Percentiles rank a stretch among this genome's conserved stretches.
phyloP scores from a whole-genome alignment of 2,113 vertebrate genomes.

The Noturus placidus region DNA sequence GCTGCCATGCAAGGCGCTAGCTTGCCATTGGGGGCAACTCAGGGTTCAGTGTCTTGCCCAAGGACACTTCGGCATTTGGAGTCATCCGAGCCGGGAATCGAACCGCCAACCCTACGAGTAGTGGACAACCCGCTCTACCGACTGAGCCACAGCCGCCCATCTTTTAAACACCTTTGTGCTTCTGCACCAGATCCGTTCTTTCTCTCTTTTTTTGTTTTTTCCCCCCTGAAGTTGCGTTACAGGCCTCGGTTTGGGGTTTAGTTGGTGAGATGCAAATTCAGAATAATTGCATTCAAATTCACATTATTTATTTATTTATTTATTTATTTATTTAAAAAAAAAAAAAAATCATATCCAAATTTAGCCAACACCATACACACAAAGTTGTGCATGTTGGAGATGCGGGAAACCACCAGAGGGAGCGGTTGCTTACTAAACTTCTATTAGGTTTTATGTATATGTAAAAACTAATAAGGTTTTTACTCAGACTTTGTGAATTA shows the following conservation, averaged over 20 bases:
- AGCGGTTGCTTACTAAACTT: not conserved
- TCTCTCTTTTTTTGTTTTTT: not conserved
- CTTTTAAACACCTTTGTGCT: too few relatives aligned
- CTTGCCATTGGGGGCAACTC: too few relatives aligned
- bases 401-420: not conserved
- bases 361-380: not conserved
- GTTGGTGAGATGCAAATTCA: not conserved
- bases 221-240: not conserved
- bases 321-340: too few relatives aligned
- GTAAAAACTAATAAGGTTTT: not conserved
- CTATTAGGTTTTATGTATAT: not conserved
- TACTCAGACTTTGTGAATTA: not conserved
- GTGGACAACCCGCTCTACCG: too few relatives aligned
- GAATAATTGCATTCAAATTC: not conserved
- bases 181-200: not conserved
- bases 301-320: not conserved
- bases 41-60: too few relatives aligned
- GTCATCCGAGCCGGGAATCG: too few relatives aligned
- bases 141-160: too few relatives aligned
- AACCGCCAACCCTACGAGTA: too few relatives aligned
- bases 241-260: not conserved
- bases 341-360: not conserved
- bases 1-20: too few relatives aligned
- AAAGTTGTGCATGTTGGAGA: not conserved
- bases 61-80: too few relatives aligned